These are phyloP conservation scores for Psittacula derbiana DNA, from an alignment of 2,797 vertebrate genomes.

Conservation along the genomic window DNA sequence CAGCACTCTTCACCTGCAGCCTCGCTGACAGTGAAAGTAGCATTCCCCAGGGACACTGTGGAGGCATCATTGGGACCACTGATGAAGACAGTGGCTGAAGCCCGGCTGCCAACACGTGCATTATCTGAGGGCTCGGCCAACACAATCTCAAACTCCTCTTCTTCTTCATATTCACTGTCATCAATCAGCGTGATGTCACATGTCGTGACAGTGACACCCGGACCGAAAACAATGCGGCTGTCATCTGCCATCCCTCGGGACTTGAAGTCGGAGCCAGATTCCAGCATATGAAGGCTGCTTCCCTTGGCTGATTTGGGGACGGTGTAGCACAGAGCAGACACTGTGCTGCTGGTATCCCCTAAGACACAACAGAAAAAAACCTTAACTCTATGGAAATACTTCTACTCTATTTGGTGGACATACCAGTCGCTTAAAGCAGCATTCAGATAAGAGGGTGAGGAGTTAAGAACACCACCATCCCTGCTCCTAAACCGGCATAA, in stretches of 20 bases:
- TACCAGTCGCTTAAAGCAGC: neutral
- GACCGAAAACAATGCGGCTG: slow-evolving; percentile 85
- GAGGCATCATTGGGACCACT: slow-evolving; percentile 94
- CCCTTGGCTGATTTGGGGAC: slow-evolving; percentile 87
- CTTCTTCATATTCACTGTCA: slow-evolving; percentile 96
- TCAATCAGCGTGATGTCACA: slow-evolving; percentile 91
- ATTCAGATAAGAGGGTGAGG: neutral
- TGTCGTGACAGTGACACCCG: slow-evolving; percentile 84
- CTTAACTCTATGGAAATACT: neutral
- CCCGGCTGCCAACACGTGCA: slow-evolving; percentile 81
- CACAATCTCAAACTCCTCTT: slow-evolving; percentile 92
- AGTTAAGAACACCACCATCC: neutral
- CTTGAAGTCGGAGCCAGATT: slow-evolving; percentile 94
- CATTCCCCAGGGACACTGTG: slow-evolving; percentile 85
- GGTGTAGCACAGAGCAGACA: slow-evolving; percentile 92
- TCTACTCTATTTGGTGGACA: neutral
- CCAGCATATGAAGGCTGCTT: slow-evolving; percentile 86
- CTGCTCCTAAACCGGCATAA: neutral
- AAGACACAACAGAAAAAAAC: neutral
- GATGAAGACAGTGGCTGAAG: slow-evolving; percentile 85
- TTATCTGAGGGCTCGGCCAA: slow-evolving; percentile 87
- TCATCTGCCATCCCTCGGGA: slow-evolving; percentile 83
- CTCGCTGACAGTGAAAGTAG: slow-evolving; percentile 89
- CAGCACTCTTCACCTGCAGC: slow-evolving; percentile 84
- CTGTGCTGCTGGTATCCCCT: slow-evolving; percentile 89